These are phyloP conservation scores for Netelia fuscicornis DNA, from an alignment of 2,888 invertebrate genomes.

Conservation along the genomic window DNA sequence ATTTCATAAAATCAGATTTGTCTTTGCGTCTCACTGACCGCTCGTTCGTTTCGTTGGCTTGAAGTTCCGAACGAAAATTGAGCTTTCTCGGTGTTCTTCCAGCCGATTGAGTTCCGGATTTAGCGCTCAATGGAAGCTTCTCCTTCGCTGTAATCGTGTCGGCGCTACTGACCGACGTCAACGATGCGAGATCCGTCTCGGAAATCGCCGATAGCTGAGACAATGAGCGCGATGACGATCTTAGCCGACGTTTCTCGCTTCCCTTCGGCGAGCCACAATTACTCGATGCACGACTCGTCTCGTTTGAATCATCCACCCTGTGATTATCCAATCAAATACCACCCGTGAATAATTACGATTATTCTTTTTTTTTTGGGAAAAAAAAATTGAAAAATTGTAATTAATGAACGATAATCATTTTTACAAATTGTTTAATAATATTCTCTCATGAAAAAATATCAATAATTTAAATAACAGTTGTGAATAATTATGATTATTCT, in stretches of 20 bases:
- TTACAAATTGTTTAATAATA: no score
- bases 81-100: conserved; percentile 63
- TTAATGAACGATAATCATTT: no score
- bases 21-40: conserved; percentile 22
- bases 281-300: conserved; percentile 75
- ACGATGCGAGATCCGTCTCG: conserved; percentile 66
- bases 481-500: no score
- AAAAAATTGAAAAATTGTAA: background rate
- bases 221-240: conserved; percentile 75
- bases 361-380: background rate
- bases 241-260: conserved; percentile 69
- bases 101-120: conserved; percentile 57
- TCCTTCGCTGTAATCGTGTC: conserved; percentile 56
- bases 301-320: conserved; percentile 69
- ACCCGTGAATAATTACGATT: background rate
- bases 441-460: no score
- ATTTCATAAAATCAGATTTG: background rate
- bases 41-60: conserved; percentile 39
- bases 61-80: conserved; percentile 44
- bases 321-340: background rate
- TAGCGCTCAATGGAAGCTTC: conserved; percentile 19
- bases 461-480: no score
- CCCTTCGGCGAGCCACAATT: conserved; percentile 72
- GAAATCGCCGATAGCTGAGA: conserved; percentile 74
- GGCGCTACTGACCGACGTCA: conserved; percentile 56